A percentile compares a stretch with the other conserved stretches of the same genome.
These are phyloP conservation scores for Darevskia nairensis DNA, from an alignment of 2,797 vertebrate species.

Conservation along the genomic window DNA sequence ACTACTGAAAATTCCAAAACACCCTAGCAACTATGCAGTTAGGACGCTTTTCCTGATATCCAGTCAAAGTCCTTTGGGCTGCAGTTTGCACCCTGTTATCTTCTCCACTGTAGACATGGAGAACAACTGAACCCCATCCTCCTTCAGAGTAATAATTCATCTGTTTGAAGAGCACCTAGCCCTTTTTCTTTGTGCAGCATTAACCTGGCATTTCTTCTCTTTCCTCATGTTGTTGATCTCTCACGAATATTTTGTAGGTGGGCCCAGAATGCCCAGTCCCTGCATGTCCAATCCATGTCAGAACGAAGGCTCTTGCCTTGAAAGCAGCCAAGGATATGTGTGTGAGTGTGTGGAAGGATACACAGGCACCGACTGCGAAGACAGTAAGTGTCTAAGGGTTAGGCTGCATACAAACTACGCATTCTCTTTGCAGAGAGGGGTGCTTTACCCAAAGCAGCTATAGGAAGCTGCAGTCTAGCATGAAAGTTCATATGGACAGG, in stretches of 20 bases:
- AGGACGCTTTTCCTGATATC: neutral
- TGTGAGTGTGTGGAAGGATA: constrained; percentile 79
- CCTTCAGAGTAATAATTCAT: constrained; percentile 3
- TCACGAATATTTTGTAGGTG: constrained; percentile 62
- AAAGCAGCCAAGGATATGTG: constrained; percentile 71
- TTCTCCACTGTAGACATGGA: neutral
- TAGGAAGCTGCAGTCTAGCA: neutral
- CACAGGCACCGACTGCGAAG: constrained; percentile 72
- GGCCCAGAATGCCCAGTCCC: neutral
- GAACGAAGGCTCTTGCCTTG: constrained; percentile 79
- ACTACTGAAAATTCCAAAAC: neutral
- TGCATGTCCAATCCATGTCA: constrained; percentile 79
- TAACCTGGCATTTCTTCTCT: neutral
- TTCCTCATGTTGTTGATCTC: neutral
- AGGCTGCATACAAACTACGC: neutral
- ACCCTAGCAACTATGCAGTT: neutral
- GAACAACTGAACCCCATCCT: neutral
- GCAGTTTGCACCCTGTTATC: neutral
- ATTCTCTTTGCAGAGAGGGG: neutral
- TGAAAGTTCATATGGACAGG: neutral
- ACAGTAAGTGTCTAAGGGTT: constrained; percentile 70
- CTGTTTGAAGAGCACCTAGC: neutral
- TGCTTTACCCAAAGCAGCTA: neutral
- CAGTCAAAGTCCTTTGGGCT: neutral
- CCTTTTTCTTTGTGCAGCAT: neutral